Evolutionary conservation across 2,113 vertebrate species (phyloP).

Genomic region (Mola mola): DNA sequence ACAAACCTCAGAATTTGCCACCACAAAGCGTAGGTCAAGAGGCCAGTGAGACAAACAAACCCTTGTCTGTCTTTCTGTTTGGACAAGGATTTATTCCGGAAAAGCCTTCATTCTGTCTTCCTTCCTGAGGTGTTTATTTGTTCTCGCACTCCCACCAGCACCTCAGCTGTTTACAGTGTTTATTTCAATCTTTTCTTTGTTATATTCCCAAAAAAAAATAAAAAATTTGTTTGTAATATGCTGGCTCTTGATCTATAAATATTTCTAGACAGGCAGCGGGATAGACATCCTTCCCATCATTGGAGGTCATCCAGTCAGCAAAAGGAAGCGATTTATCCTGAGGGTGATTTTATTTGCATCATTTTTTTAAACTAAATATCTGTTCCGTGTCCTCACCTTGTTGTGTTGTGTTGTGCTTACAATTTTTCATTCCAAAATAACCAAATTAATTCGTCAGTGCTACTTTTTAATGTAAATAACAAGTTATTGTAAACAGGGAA

Average conservation of each 20-base stretch:
- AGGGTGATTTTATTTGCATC: constrained; percentile 30
- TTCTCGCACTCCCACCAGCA: constrained; percentile 48
- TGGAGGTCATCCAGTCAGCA: constrained; percentile 30
- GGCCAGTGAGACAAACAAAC: constrained; percentile 58
- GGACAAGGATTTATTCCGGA: constrained; percentile 67
- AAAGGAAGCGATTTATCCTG: constrained; percentile 26
- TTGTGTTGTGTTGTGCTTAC: no score
- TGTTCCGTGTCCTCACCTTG: no score
- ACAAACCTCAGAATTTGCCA: constrained; percentile 45
- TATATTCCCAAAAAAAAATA: constrained; percentile 36
- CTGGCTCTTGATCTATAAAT: constrained; percentile 63
- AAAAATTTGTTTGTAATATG: constrained; percentile 50
- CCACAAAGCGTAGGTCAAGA: constrained; percentile 59
- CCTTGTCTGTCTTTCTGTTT: constrained; percentile 61
- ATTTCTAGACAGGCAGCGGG: constrained; percentile 33
- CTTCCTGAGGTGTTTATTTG: constrained; percentile 74
- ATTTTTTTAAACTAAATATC: no score
- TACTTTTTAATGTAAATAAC: no score
- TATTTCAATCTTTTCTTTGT: constrained; percentile 54
- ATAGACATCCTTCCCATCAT: constrained; percentile 66
- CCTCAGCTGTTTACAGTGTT: constrained; percentile 65
- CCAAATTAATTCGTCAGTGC: no score
- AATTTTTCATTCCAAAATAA: no score
- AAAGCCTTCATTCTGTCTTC: constrained; percentile 58
- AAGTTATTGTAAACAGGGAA: no score